Conservation (phyloP, 2,797 vertebrate species). For the Gila robusta region DNA sequence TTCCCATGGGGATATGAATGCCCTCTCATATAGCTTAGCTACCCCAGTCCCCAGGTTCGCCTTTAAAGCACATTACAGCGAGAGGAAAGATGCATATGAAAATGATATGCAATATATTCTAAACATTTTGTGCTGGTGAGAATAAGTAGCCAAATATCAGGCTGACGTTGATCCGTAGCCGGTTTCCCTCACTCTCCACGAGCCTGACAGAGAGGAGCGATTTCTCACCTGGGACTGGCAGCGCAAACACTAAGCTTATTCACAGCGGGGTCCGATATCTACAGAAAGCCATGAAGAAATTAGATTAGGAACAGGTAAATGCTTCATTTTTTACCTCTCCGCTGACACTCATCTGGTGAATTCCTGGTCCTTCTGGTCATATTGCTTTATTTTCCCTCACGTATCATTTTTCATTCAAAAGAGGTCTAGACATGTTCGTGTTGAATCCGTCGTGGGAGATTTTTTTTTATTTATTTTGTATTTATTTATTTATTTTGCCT, state of each 20-base stretch:
- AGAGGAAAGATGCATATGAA: constrained; percentile 82
- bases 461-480: constrained; percentile 39
- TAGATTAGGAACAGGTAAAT: constrained; percentile 99
- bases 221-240: constrained; percentile 97
- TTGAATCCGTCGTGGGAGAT: constrained; percentile 77
- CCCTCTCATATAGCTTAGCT: constrained; percentile 75
- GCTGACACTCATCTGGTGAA: constrained; percentile 86
- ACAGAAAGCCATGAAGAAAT: constrained; percentile 97
- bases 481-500: constrained; percentile 19
- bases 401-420: constrained; percentile 85
- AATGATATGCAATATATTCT: constrained; percentile 78
- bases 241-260: constrained; percentile 94
- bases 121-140: constrained; percentile 78
- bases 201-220: constrained; percentile 91
- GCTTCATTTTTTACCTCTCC: constrained; percentile 88
- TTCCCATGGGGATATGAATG: constrained; percentile 83
- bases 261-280: constrained; percentile 96
- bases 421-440: constrained; percentile 80
- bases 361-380: constrained; percentile 87
- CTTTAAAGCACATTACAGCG: constrained; percentile 76
- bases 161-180: constrained; percentile 81
- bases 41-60: constrained; percentile 60
- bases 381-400: constrained; percentile 86
- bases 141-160: constrained; percentile 81
- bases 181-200: constrained; percentile 80